Evolutionary conservation across 2,888 invertebrate genomes (phyloP), one percentile per base, ranked within the genome.

Genomic region (Hypolimnas misippus): DNA sequence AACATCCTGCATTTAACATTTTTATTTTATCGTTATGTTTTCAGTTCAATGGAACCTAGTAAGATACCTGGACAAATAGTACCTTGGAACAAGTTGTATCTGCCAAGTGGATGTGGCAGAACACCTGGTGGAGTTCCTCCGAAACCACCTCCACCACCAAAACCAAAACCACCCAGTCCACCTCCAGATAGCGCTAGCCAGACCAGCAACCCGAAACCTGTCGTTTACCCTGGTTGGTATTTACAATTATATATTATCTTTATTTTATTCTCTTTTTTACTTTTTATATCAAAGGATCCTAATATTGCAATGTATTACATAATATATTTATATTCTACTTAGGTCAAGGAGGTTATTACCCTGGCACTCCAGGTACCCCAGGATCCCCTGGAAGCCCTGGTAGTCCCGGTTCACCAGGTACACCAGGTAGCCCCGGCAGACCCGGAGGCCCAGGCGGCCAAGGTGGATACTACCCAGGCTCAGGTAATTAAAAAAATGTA

Each of bases 71-170:
- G 74, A 10, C 66, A 68, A 61, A 54, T 69, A n/a, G 92, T 95
- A 6, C 92, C 94, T 31, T 96, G 96, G 95, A 83, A 93, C 50
- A 93, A 95, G 69, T 83, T 96, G 14, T 94, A 94, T 78, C 96
- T 96, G 84, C 96, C 96, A 5, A 93, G 94, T 72, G 95, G 95
- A 53, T 96, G 96, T 78, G 95, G 95, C 33, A 93, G 93, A 57
- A 93, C 90, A 1, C 91, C 91, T 0, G 91, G 91, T 1, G 92
- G 92, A 2, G 70, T 87, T 0, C 89, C 89, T 6, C 73, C 85
- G 19, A 87, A 83, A 50, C 92, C 92, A 0, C 74, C 70, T 1
- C 84, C 83, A 0, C 88, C 62, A 1, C 86, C 88, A 19, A 65
- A 57, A 10, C 84, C 86, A 12, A 73, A 76, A 5, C 62, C 74